Percentiles rank a stretch among this genome's conserved stretches.
phyloP scores from a whole-genome alignment of 2,888 invertebrate species.

The Melanotus villosus region DNA sequence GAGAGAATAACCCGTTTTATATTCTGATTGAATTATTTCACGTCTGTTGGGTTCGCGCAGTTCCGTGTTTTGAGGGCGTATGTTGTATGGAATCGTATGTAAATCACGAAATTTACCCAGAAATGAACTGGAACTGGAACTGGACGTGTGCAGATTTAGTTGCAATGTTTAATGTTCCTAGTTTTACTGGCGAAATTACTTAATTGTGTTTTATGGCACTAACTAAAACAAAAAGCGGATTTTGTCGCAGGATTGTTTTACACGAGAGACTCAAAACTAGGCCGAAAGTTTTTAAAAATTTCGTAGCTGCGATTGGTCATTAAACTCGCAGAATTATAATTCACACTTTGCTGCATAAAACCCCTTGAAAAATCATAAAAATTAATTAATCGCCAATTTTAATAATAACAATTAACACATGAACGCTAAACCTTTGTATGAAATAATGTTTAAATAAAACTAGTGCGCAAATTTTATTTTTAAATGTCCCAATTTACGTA shows the following conservation, averaged over 20 bases:
- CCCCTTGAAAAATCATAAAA: too few relatives aligned
- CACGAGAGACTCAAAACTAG: background rate
- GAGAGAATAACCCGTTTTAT: conserved; percentile 41
- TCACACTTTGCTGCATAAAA: too few relatives aligned
- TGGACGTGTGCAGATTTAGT: conserved; percentile 6
- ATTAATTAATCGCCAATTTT: too few relatives aligned
- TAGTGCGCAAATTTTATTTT: too few relatives aligned
- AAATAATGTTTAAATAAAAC: too few relatives aligned
- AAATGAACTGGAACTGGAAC: conserved; percentile 5
- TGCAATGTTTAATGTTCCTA: background rate
- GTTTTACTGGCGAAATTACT: background rate
- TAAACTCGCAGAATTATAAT: too few relatives aligned
- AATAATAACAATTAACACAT: too few relatives aligned
- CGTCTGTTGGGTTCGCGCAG: conserved; percentile 32
- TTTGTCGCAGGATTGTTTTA: background rate
- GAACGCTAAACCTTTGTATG: too few relatives aligned
- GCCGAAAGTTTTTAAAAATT: too few relatives aligned
- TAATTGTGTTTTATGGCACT: conserved; percentile 2
- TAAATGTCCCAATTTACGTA: too few relatives aligned
- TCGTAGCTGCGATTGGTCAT: too few relatives aligned
- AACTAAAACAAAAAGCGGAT: background rate
- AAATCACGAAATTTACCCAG: conserved; percentile 20
- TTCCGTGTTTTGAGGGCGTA: conserved; percentile 32
- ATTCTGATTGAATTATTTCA: conserved; percentile 46
- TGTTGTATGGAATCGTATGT: conserved; percentile 37